Percentiles rank a stretch among this genome's conserved stretches.
Conservation (phyloP, 2,797 vertebrate species). For the Austrolebias charrua region DNA sequence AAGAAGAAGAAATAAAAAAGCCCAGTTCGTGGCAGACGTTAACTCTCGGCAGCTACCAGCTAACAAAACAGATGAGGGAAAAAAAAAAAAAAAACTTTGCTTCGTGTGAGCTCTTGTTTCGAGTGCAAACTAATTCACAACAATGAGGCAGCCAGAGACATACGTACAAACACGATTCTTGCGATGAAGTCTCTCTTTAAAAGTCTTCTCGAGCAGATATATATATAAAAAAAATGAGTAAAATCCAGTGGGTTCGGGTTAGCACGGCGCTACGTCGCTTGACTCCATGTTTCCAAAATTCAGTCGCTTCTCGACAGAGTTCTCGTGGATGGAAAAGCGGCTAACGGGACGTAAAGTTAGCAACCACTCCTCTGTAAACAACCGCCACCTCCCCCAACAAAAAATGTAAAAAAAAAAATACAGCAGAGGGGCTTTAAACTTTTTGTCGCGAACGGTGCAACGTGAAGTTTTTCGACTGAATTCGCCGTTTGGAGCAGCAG, state of each 20-base stretch:
- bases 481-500: constrained; percentile 23
- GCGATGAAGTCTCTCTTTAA: constrained; percentile 40
- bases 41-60: constrained; percentile 60
- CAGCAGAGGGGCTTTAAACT: constrained; percentile 22
- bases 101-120: constrained; percentile 65
- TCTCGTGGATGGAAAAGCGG: constrained; percentile 70
- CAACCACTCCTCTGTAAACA: constrained; percentile 36
- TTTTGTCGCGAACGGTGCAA: constrained; percentile 4
- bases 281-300: constrained; percentile 81
- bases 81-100: constrained; percentile 67
- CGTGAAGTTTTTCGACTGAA: constrained; percentile 18
- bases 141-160: constrained; percentile 55
- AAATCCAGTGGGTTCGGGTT: constrained; percentile 51
- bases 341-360: constrained; percentile 67
- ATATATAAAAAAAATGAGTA: not conserved
- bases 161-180: constrained; percentile 42
- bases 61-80: constrained; percentile 75
- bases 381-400: not conserved
- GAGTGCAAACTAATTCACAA: constrained; percentile 72
- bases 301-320: constrained; percentile 72
- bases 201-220: constrained; percentile 34
- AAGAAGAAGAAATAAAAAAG: constrained; percentile 5
- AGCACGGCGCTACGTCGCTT: constrained; percentile 63
- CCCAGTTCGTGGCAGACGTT: constrained; percentile 29
- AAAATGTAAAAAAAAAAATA: not conserved